phyloP scores from a whole-genome alignment of 1,140 invertebrate species.

The Dendrolimus kikuchii region DNA sequence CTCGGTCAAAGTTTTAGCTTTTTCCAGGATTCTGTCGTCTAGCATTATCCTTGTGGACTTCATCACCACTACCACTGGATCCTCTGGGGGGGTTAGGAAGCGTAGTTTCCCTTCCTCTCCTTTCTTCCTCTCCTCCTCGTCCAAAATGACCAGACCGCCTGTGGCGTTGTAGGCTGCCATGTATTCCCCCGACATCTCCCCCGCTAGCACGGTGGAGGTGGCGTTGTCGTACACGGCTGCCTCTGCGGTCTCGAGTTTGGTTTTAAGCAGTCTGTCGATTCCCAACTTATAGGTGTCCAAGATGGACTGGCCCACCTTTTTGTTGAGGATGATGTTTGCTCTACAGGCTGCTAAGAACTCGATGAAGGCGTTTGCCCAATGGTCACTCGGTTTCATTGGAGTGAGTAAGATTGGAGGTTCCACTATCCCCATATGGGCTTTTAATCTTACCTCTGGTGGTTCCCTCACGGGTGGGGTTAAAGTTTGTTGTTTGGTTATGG shows the following conservation, averaged over 20 bases:
- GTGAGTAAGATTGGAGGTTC: background rate
- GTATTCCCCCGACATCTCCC: constrained; percentile 4
- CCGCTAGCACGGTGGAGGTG: constrained; percentile 1
- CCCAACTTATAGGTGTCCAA: background rate
- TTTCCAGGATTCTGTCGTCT: constrained; percentile 14
- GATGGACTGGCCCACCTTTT: background rate
- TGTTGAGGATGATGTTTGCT: background rate
- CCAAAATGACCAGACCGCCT: background rate
- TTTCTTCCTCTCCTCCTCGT: background rate
- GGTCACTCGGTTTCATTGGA: background rate
- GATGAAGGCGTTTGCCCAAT: constrained; percentile 1
- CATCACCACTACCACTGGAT: constrained; percentile 2
- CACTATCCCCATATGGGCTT: background rate
- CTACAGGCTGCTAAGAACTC: background rate
- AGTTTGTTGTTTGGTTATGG: background rate
- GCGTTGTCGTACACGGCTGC: constrained; percentile 1
- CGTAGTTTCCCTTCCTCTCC: background rate
- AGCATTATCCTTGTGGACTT: constrained; percentile 12
- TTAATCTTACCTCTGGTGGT: constrained; percentile 1
- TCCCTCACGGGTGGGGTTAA: background rate
- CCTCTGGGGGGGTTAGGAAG: background rate
- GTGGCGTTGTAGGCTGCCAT: constrained; percentile 1
- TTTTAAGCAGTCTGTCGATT: too few species aligned
- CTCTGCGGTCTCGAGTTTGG: too few species aligned
- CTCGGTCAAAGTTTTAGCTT: constrained; percentile 3